Percentiles rank a stretch among this genome's conserved stretches.
Conservation (phyloP, 2,888 invertebrate genomes). For the Caenorhabditis panamensis region DNA sequence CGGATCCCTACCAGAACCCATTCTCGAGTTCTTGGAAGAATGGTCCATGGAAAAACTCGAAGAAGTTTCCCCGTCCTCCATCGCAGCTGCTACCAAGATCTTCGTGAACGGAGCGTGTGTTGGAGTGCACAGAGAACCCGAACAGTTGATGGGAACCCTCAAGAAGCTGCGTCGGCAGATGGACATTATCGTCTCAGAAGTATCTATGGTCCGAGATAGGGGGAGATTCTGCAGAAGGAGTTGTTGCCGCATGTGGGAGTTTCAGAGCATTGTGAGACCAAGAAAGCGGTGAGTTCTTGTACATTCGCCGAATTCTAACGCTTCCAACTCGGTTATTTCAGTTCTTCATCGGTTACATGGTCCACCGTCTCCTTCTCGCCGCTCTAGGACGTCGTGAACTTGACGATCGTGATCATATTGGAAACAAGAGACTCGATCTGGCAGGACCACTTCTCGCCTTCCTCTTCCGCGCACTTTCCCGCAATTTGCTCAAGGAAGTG, state of each 20-base stretch:
- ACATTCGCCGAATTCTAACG: too few relatives aligned
- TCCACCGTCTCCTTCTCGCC: slow-evolving; percentile 94
- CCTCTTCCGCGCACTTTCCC: slow-evolving; percentile 90
- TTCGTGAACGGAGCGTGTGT: slow-evolving; percentile 99
- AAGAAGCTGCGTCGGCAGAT: slow-evolving; percentile 97
- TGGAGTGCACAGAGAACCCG: slow-evolving; percentile 92
- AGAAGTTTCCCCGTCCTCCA: slow-evolving; percentile 98
- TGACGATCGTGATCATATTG: slow-evolving; percentile 99
- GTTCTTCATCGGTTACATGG: slow-evolving; percentile 89
- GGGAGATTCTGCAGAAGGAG: too few relatives aligned
- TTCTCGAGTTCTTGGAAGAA: slow-evolving; percentile 99
- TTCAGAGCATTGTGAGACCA: slow-evolving; percentile 99
- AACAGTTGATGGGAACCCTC: slow-evolving; percentile 97
- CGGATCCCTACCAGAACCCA: slow-evolving; percentile 98
- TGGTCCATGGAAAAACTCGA: slow-evolving; percentile 99
- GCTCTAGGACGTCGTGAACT: slow-evolving; percentile 95
- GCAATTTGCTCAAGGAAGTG: slow-evolving; percentile 80
- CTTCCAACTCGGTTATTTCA: too few relatives aligned
- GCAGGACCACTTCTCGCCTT: slow-evolving; percentile 97
- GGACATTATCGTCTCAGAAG: slow-evolving; percentile 99
- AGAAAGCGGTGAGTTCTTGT: slow-evolving; percentile 91
- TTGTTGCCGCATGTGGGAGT: slow-evolving; percentile 99
- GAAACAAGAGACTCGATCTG: slow-evolving; percentile 96
- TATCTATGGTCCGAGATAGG: slow-evolving; percentile 98
- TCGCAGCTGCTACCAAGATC: slow-evolving; percentile 98